Evolutionary conservation across 2,888 invertebrate species (phyloP).

Genomic region (Colostygia pectinataria): DNA sequence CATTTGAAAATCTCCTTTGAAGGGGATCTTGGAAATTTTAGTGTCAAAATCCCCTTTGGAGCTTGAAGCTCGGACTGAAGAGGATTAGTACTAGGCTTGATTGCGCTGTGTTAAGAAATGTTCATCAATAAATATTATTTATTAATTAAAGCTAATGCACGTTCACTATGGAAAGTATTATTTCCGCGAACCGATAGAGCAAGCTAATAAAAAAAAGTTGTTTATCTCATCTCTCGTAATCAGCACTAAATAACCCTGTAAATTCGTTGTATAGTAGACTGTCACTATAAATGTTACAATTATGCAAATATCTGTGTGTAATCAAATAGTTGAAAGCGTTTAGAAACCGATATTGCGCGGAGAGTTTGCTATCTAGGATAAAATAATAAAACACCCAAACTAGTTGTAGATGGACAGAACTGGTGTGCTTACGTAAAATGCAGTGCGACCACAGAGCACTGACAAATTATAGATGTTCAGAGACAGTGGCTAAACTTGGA

Average conservation of each 20-base stretch:
- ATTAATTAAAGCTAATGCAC: too few species aligned
- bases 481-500: too few species aligned
- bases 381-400: slow-evolving; percentile 60
- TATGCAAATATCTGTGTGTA: slow-evolving; percentile 41
- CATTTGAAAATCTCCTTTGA: too few species aligned
- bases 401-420: slow-evolving; percentile 39
- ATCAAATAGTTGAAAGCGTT: slow-evolving; percentile 45
- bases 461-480: not conserved
- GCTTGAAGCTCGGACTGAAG: too few species aligned
- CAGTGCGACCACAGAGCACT: slow-evolving; percentile 29
- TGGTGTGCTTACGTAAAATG: slow-evolving; percentile 49
- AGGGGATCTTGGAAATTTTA: too few species aligned
- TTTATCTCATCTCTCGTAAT: slow-evolving; percentile 24
- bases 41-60: too few species aligned
- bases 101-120: too few species aligned
- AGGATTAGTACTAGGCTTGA: too few species aligned
- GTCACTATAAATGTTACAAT: slow-evolving; percentile 39
- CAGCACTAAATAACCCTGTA: slow-evolving; percentile 30
- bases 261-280: slow-evolving; percentile 30
- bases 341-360: slow-evolving; percentile 53
- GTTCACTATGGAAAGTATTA: slow-evolving; percentile 33
- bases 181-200: slow-evolving; percentile 27
- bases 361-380: slow-evolving; percentile 53
- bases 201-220: slow-evolving; percentile 22
- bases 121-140: too few species aligned